These are phyloP conservation scores for Entomyzon cyanotis DNA, from an alignment of 2,113 vertebrate genomes.

Conservation along the genomic window DNA sequence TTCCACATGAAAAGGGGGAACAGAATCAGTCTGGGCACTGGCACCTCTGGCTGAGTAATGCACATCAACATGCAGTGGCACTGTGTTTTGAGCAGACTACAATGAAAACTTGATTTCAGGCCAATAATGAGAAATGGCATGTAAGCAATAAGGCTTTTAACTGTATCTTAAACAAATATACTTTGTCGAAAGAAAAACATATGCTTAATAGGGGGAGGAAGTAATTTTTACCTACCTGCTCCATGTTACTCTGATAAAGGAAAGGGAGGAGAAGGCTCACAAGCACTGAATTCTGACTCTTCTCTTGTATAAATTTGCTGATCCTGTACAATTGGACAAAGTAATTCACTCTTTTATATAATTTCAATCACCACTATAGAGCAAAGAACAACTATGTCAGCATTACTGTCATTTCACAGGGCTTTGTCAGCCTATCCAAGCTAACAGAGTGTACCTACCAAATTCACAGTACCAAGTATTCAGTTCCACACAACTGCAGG, in stretches of 20 bases:
- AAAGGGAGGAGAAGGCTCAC: constrained; percentile 89
- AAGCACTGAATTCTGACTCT: constrained; percentile 88
- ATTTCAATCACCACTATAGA: background rate
- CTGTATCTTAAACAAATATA: background rate
- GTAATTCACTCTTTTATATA: background rate
- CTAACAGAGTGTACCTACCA: rapidly evolving
- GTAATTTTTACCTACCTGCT: constrained; percentile 75
- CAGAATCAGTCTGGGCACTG: background rate
- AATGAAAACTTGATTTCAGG: background rate
- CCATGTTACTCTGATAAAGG: constrained; percentile 80
- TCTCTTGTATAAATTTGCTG: constrained; percentile 91
- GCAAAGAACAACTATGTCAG: background rate
- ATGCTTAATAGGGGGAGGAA: background rate
- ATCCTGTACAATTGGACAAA: constrained; percentile 73
- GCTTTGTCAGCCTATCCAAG: background rate
- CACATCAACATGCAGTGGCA: rapidly evolving
- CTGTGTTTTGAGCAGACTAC: rapidly evolving
- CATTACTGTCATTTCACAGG: background rate
- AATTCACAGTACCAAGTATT: background rate
- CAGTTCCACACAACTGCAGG: background rate
- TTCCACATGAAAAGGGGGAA: background rate
- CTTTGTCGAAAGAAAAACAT: background rate
- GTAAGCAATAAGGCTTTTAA: background rate
- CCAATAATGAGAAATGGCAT: background rate
- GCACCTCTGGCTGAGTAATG: background rate